phyloP scores from a whole-genome alignment of 2,797 vertebrate species.

The Pagetopsis macropterus region DNA sequence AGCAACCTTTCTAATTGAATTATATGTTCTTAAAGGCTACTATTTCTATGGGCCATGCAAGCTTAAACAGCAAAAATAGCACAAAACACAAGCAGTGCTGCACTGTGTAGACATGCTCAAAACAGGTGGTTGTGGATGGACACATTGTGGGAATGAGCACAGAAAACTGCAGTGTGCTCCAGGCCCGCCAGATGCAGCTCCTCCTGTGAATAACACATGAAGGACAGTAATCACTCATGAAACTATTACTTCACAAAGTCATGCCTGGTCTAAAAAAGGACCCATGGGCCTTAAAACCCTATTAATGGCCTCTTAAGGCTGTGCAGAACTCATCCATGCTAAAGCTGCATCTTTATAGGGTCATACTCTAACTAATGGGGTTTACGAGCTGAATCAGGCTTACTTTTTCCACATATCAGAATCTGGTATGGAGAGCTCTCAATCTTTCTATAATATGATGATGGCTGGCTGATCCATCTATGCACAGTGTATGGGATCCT shows the following conservation, averaged over 20 bases:
- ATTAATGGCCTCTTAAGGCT: neutral
- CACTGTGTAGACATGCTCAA: neutral
- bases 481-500: too few relatives aligned
- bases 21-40: neutral
- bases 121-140: neutral
- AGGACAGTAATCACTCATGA: neutral
- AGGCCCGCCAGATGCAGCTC: neutral
- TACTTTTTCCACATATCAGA: conserved; percentile 5
- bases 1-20: conserved; percentile 7
- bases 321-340: conserved; percentile 3
- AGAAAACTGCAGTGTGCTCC: neutral
- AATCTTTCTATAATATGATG: conserved; percentile 32
- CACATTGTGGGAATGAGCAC: neutral
- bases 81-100: conserved; percentile 1
- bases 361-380: conserved; percentile 13
- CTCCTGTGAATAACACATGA: neutral
- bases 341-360: conserved; percentile 5
- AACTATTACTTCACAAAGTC: neutral
- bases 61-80: neutral
- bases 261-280: neutral
- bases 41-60: neutral
- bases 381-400: conserved; percentile 21
- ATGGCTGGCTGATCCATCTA: conserved; percentile 17
- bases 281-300: neutral
- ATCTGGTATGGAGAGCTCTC: conserved; percentile 13